Percentiles rank a stretch among this genome's conserved stretches.
These are phyloP conservation scores for Ahaetulla prasina DNA, from an alignment of 2,113 vertebrate species.

Conservation along the genomic window DNA sequence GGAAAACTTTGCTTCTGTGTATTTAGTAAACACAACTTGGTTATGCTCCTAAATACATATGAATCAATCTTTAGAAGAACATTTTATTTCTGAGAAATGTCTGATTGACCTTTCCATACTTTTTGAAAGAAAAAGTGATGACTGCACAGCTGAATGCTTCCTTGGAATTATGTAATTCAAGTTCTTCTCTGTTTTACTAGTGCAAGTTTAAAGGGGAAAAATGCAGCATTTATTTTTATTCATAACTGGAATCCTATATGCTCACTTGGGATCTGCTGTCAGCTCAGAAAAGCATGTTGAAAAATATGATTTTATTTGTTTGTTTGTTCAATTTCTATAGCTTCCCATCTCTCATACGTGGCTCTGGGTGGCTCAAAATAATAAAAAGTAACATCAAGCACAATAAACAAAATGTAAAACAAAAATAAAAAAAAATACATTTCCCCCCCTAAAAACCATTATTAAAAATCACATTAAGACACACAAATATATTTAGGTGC, in stretches of 20 bases:
- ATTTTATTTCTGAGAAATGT: neutral
- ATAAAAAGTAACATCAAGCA: neutral
- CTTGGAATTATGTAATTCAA: neutral
- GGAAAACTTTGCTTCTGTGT: conserved; percentile 31
- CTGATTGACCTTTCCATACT: neutral
- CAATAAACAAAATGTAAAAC: neutral
- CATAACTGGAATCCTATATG: conserved; percentile 1
- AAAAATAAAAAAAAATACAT: neutral
- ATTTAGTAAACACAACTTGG: conserved; percentile 28
- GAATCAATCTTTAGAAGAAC: conserved; percentile 19
- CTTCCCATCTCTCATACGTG: neutral
- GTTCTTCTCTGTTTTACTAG: neutral
- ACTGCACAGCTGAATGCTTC: neutral
- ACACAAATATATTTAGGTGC: neutral
- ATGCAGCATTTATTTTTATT: neutral
- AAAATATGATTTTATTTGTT: neutral
- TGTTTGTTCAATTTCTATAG: neutral
- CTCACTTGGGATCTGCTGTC: neutral
- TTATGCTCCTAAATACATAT: conserved; percentile 4
- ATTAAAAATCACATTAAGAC: neutral
- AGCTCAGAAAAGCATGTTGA: neutral
- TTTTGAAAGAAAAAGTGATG: conserved; percentile 11
- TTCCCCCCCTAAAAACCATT: neutral
- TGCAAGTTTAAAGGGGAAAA: neutral
- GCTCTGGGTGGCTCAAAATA: neutral